A percentile compares a stretch with the other conserved stretches of the same genome.
These are phyloP conservation scores for Numenius arquata DNA, from an alignment of 2,113 vertebrate species.

Conservation along the genomic window DNA sequence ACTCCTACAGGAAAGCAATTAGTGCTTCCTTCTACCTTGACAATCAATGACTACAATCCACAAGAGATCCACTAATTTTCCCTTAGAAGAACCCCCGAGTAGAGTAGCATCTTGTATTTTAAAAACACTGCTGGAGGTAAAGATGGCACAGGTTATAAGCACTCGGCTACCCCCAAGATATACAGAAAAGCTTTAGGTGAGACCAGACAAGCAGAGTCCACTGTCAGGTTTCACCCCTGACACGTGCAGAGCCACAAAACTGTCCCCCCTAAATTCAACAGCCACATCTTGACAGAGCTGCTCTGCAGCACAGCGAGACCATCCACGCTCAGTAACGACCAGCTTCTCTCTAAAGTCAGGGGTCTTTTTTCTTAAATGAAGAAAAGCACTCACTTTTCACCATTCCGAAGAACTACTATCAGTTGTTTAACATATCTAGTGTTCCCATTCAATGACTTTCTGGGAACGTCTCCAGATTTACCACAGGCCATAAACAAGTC, in stretches of 20 bases:
- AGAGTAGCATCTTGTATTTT: not conserved
- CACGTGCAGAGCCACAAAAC: not conserved
- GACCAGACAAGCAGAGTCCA: not conserved
- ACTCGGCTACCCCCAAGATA: not conserved
- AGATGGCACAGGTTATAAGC: not conserved
- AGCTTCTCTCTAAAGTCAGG: not conserved
- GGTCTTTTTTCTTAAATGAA: not conserved
- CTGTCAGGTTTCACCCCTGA: not conserved
- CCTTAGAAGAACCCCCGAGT: not conserved
- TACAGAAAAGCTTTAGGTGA: not conserved
- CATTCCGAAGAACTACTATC: not conserved
- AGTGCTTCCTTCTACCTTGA: not conserved
- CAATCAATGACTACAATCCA: not conserved
- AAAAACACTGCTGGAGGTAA: not conserved
- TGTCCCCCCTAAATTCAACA: not conserved
- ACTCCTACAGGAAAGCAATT: not conserved
- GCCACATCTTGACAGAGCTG: not conserved
- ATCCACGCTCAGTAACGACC: not conserved
- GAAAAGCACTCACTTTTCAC: not conserved
- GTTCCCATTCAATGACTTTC: not conserved
- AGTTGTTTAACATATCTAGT: not conserved
- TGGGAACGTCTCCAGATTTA: not conserved
- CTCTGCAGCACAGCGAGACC: accelerated
- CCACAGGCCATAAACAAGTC: not conserved
- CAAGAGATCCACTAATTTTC: not conserved